These are phyloP conservation scores for Henicopernis longicauda DNA, from an alignment of 2,113 vertebrate species.

Conservation along the genomic window DNA sequence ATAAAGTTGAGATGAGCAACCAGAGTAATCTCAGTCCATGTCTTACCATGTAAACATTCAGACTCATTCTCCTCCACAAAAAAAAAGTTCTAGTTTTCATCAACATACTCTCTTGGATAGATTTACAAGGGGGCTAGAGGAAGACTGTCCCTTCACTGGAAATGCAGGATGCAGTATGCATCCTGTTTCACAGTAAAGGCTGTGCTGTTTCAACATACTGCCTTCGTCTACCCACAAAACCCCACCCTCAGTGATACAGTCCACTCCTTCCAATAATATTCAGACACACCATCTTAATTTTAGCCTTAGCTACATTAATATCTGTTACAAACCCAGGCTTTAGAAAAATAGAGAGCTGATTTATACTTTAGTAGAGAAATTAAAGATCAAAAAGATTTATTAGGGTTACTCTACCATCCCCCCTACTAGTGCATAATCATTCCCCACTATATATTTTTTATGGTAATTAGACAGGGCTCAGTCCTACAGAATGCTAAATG, in stretches of 20 bases:
- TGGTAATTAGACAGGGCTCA: conserved; percentile 50
- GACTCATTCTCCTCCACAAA: not conserved
- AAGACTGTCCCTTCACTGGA: not conserved
- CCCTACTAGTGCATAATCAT: conserved; percentile 49
- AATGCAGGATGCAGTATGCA: not conserved
- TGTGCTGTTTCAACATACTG: not conserved
- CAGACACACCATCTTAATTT: conserved; percentile 45
- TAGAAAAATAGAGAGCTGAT: conserved; percentile 58
- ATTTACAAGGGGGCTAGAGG: not conserved
- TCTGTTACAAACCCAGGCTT: conserved; percentile 14
- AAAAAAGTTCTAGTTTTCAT: not conserved
- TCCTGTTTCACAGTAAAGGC: not conserved
- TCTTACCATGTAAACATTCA: not conserved
- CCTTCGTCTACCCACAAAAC: not conserved
- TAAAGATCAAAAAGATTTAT: conserved; percentile 68
- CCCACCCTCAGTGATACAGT: not conserved
- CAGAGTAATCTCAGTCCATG: not conserved
- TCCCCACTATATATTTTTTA: conserved; percentile 56
- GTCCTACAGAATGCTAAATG: conserved; percentile 49
- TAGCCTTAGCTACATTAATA: conserved; percentile 35
- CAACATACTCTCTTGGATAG: not conserved
- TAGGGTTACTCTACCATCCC: conserved; percentile 47
- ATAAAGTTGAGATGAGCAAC: not conserved
- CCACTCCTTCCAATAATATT: conserved; percentile 31
- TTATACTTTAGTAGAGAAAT: conserved; percentile 63